These are phyloP conservation scores for Otis tarda DNA, from an alignment of 2,113 vertebrate species.

Conservation along the genomic window DNA sequence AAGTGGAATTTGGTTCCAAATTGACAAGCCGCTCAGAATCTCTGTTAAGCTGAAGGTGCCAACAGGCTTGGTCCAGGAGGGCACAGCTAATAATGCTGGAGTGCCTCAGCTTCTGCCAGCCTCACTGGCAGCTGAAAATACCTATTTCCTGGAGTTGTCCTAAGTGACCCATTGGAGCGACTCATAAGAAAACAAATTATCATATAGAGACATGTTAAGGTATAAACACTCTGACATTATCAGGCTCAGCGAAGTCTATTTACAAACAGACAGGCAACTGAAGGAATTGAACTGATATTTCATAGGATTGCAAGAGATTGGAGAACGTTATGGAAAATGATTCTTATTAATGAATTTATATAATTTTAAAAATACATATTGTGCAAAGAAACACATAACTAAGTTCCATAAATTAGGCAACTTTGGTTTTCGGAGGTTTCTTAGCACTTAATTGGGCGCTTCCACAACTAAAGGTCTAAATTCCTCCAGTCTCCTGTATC, in stretches of 20 bases:
- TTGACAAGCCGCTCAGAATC: not conserved
- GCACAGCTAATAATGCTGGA: not conserved
- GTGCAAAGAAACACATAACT: fast-evolving
- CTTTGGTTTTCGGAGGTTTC: not conserved
- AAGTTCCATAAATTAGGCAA: not conserved
- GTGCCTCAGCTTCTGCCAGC: not conserved
- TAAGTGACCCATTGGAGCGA: not conserved
- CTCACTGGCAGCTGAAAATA: not conserved
- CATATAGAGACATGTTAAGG: not conserved
- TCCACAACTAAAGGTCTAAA: not conserved
- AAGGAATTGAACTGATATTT: not conserved
- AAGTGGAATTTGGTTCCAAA: not conserved
- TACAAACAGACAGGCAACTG: not conserved
- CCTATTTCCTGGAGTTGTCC: not conserved
- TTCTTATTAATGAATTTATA: not conserved
- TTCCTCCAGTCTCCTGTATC: not conserved
- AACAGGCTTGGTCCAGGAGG: not conserved
- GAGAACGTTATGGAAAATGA: not conserved
- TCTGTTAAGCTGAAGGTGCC: not conserved
- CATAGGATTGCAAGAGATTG: not conserved
- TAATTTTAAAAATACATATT: not conserved
- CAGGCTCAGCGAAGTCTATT: not conserved
- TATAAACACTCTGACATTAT: fast-evolving
- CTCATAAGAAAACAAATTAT: not conserved
- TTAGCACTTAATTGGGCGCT: not conserved